phyloP scores from a whole-genome alignment of 1,140 invertebrate species.

The Lordiphosa mommai region DNA sequence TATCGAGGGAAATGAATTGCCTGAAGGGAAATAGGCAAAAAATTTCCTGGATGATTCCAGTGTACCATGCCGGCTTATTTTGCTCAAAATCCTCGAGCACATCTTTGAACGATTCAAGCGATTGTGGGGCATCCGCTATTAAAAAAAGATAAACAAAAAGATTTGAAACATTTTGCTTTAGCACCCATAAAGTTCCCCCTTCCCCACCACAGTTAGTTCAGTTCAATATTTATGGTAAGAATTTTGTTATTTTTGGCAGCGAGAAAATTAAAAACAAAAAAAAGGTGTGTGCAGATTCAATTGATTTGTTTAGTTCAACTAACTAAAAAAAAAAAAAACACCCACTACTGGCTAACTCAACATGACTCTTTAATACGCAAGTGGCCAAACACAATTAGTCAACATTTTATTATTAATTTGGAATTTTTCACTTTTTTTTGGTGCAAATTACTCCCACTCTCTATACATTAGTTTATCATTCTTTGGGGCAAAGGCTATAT shows the following conservation, averaged over 20 bases:
- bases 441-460: slow-evolving; percentile 6
- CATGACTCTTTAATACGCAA: slow-evolving; percentile 28
- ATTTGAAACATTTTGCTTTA: slow-evolving; percentile 44
- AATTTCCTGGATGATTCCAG: slow-evolving; percentile 98
- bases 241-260: slow-evolving; percentile 70
- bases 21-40: slow-evolving; percentile 97
- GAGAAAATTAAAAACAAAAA: slow-evolving; percentile 2
- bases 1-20: slow-evolving; percentile 96
- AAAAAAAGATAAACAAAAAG: slow-evolving; percentile 34
- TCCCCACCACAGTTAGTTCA: slow-evolving; percentile 4
- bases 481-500: slow-evolving; percentile 43
- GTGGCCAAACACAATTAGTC: slow-evolving; percentile 53
- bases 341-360: slow-evolving; percentile 16
- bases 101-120: slow-evolving; percentile 90
- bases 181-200: slow-evolving; percentile 54
- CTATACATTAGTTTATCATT: slow-evolving; percentile 53
- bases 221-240: slow-evolving; percentile 56
- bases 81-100: slow-evolving; percentile 94
- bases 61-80: slow-evolving; percentile 96
- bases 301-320: slow-evolving; percentile 77
- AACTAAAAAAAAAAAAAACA: too few relatives aligned
- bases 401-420: slow-evolving; percentile 57
- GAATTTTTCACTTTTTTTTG: too few relatives aligned
- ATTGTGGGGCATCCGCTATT: slow-evolving; percentile 85
- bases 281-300: slow-evolving; percentile 60